phyloP scores from a whole-genome alignment of 1,140 invertebrate species.

The Saxidomus purpurata region DNA sequence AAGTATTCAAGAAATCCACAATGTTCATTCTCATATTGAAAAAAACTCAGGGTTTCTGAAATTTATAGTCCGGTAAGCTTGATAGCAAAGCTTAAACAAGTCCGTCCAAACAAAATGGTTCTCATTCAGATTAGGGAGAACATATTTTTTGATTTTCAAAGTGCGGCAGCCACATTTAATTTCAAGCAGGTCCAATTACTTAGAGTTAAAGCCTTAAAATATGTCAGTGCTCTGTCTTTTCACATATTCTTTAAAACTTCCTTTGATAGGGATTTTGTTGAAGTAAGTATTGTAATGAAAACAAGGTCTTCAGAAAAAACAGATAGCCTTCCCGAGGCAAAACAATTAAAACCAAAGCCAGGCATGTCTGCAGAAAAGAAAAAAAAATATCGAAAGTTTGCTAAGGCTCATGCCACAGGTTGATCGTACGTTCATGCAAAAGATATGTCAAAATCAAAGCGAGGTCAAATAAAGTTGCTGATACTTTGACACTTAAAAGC shows the following conservation, averaged over 20 bases:
- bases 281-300: background rate
- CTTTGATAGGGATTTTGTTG: background rate
- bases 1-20: constrained; percentile 60
- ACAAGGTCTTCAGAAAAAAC: background rate
- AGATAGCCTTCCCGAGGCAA: background rate
- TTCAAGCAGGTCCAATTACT: background rate
- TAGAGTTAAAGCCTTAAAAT: background rate
- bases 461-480: constrained; percentile 7
- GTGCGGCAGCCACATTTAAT: background rate
- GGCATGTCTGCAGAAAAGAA: background rate
- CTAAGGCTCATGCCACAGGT: background rate
- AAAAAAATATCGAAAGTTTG: constrained; percentile 1
- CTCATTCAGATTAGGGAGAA: background rate
- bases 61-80: constrained; percentile 17
- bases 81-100: background rate
- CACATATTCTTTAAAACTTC: background rate
- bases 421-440: constrained; percentile 7
- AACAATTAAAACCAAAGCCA: background rate
- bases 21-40: constrained; percentile 60
- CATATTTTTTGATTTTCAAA: background rate
- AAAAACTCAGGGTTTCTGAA: background rate
- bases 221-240: background rate
- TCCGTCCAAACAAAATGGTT: constrained; percentile 17
- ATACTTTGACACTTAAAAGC: background rate
- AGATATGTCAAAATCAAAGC: background rate